A percentile compares a stretch with the other conserved stretches of the same genome.
Evolutionary conservation across 64 coral and sea anemone species (phyloP).

Genomic region (Dendrophyllia cribrosa): DNA sequence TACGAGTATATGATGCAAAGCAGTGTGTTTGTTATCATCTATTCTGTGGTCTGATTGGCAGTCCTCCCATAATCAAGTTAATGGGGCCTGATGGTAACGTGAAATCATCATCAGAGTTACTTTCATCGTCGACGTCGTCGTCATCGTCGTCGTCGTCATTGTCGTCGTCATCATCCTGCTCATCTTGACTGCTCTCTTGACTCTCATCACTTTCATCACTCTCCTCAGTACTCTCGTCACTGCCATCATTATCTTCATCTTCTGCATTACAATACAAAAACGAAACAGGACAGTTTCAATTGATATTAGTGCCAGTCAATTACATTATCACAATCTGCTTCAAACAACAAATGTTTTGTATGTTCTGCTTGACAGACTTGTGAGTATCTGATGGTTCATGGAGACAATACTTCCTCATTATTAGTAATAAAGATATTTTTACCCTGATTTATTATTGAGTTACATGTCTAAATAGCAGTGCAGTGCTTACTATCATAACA

Average conservation of each 20-base stretch:
- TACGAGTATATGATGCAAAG: not conserved
- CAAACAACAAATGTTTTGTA: too few relatives aligned
- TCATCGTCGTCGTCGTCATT: constrained; percentile 1
- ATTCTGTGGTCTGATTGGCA: constrained; percentile 55
- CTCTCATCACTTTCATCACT: constrained; percentile 7
- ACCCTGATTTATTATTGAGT: too few relatives aligned
- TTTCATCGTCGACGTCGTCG: constrained; percentile 7
- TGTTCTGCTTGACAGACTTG: too few relatives aligned
- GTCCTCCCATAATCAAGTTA: constrained; percentile 76
- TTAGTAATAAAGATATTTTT: too few relatives aligned
- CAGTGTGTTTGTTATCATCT: not conserved
- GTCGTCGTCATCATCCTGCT: constrained; percentile 20
- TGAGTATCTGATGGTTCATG: too few relatives aligned
- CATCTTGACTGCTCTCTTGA: not conserved
- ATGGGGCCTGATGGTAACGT: constrained; percentile 9
- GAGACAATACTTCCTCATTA: too few relatives aligned
- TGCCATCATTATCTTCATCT: constrained; percentile 6
- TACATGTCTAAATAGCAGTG: too few relatives aligned
- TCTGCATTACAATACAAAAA: not conserved
- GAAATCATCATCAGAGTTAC: constrained; percentile 42
- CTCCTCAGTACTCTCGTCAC: not conserved
- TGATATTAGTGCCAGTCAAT: too few relatives aligned
- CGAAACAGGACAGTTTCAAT: too few relatives aligned
- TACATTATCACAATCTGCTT: not conserved
- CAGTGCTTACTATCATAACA: too few relatives aligned